phyloP scores from a whole-genome alignment of 2,797 vertebrate genomes.

The Rhinatrema bivittatum region DNA sequence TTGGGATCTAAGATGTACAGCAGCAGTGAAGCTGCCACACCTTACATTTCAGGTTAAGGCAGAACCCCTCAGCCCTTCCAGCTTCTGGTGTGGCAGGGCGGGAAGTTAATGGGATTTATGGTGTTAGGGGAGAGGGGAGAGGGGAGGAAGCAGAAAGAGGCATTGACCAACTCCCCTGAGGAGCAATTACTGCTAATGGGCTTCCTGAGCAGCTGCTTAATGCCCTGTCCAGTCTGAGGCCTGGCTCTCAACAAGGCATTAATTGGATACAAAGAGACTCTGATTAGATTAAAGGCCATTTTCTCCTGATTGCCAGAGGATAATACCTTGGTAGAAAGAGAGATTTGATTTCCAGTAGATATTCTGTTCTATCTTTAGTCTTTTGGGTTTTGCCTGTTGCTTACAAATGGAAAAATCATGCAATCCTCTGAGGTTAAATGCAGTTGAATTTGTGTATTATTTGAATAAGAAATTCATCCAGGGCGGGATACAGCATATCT shows the following conservation, averaged over 20 bases:
- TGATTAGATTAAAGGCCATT: conserved; percentile 95
- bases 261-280: conserved; percentile 81
- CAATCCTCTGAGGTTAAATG: too few relatives aligned
- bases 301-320: conserved; percentile 59
- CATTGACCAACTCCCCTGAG: conserved; percentile 60
- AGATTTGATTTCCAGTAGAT: conserved; percentile 34
- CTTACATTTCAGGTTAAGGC: too few relatives aligned
- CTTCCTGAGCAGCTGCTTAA: conserved; percentile 79
- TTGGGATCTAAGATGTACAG: too few relatives aligned
- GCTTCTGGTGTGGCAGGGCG: not conserved
- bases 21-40: too few relatives aligned
- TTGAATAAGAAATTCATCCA: too few relatives aligned
- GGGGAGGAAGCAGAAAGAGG: too few relatives aligned
- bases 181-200: conserved; percentile 80
- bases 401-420: too few relatives aligned
- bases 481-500: too few relatives aligned
- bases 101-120: not conserved
- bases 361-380: conserved; percentile 19
- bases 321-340: conserved; percentile 60
- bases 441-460: too few relatives aligned
- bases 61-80: not conserved
- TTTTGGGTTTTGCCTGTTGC: conserved; percentile 10
- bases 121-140: too few relatives aligned
- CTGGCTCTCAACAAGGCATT: conserved; percentile 62
- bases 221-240: conserved; percentile 69